Conservation (phyloP, 2,113 vertebrate genomes). For the Chionis minor region DNA sequence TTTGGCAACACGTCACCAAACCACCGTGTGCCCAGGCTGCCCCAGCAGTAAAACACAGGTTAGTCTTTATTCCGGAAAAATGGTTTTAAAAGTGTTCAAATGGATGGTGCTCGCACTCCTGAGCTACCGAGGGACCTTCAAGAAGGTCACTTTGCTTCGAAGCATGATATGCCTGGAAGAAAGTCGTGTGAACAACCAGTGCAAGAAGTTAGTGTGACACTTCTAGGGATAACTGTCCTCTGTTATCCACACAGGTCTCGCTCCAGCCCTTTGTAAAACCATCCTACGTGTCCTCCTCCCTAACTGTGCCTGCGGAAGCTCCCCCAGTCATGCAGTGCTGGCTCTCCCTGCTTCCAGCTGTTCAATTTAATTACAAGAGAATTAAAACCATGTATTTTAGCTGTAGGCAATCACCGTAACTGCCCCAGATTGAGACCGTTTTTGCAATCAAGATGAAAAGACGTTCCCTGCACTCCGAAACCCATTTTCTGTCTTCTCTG, state of each 20-base stretch:
- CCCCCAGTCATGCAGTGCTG: no score
- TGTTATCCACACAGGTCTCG: neutral
- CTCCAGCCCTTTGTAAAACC: neutral
- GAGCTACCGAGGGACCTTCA: rapidly evolving
- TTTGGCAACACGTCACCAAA: neutral
- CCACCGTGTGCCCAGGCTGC: neutral
- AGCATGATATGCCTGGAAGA: neutral
- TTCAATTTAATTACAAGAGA: neutral
- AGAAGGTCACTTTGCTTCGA: neutral
- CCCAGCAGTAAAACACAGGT: neutral
- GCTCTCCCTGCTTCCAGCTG: neutral
- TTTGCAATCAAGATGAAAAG: neutral
- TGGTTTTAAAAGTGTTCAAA: neutral
- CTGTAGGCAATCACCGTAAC: neutral
- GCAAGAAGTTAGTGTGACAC: neutral
- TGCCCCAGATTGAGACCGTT: neutral
- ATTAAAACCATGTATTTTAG: neutral
- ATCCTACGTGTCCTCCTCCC: neutral
- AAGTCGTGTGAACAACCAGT: neutral
- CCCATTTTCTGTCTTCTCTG: neutral
- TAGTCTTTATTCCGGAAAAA: neutral
- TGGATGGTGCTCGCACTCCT: rapidly evolving
- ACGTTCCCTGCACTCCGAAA: neutral
- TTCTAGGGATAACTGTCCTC: neutral
- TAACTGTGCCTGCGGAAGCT: neutral